Conservation (phyloP, 2,888 invertebrate species). For the Dendrolimus pini region DNA sequence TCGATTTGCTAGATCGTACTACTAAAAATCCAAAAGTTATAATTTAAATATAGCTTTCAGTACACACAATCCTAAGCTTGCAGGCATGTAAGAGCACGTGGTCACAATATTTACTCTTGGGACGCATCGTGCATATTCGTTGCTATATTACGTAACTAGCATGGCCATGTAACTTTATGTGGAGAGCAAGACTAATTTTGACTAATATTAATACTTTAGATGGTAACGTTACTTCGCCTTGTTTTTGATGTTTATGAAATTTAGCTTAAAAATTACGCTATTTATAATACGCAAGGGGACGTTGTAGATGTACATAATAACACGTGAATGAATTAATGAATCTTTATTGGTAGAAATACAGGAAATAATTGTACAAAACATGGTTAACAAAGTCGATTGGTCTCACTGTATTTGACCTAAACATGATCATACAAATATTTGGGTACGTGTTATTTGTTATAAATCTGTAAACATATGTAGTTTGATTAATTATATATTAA, state of each 20-base stretch:
- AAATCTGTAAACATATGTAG: no score
- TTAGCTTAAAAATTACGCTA: neutral
- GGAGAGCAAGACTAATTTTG: slow-evolving; percentile 11
- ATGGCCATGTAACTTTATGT: slow-evolving; percentile 13
- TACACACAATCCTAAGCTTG: neutral
- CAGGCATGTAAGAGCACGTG: slow-evolving; percentile 55
- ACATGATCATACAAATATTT: no score
- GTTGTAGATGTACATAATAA: neutral
- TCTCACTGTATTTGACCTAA: no score
- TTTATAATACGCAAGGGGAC: neutral
- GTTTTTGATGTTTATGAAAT: neutral
- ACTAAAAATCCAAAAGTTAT: no score
- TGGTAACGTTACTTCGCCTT: neutral
- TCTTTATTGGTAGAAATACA: no score
- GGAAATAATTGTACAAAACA: no score
- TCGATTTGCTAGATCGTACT: no score
- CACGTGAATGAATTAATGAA: no score
- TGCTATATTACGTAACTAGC: slow-evolving; percentile 35
- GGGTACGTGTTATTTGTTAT: no score
- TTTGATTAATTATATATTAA: no score
- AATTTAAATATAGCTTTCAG: neutral
- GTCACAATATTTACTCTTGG: slow-evolving; percentile 62
- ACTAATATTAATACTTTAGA: slow-evolving; percentile 3
- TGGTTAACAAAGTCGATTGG: no score
- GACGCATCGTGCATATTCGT: slow-evolving; percentile 55